Percentiles rank a stretch among this genome's conserved stretches.
These are phyloP conservation scores for Ormyrus labotus DNA, from an alignment of 2,888 invertebrate genomes.

Conservation along the genomic window DNA sequence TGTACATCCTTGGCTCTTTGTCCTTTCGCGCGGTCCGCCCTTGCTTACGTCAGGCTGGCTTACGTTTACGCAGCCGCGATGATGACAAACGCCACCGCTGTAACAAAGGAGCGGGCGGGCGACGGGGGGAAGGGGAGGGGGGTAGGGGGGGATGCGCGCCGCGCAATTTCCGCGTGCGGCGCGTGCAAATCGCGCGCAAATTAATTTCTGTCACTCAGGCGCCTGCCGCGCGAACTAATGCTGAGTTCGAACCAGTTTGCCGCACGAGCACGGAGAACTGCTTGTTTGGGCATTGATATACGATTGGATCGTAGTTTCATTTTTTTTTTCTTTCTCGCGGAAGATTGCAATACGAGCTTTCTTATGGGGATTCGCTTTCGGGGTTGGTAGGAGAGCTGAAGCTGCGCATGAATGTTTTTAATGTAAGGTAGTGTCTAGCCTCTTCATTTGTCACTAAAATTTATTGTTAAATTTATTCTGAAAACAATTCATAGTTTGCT, in stretches of 20 bases:
- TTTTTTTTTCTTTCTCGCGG: too few relatives aligned
- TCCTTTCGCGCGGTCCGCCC: conserved; percentile 19
- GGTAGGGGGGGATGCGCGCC: conserved; percentile 10
- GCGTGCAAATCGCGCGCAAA: conserved; percentile 66
- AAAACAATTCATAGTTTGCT: too few relatives aligned
- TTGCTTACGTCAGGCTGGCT: conserved; percentile 54
- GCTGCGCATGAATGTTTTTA: too few relatives aligned
- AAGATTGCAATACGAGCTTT: too few relatives aligned
- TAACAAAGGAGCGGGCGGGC: conserved; percentile 62
- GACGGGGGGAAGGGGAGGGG: too few relatives aligned
- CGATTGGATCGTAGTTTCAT: too few relatives aligned
- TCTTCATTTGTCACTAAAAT: too few relatives aligned
- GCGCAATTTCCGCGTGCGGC: conserved; percentile 65
- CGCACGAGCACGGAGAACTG: background rate
- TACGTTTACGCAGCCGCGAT: conserved; percentile 57
- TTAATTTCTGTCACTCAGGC: conserved; percentile 69
- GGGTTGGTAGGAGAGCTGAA: too few relatives aligned
- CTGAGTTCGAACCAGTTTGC: background rate
- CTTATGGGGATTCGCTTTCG: too few relatives aligned
- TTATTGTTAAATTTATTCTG: too few relatives aligned
- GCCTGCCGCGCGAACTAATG: background rate
- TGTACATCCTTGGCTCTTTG: conserved; percentile 16
- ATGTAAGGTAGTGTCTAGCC: too few relatives aligned
- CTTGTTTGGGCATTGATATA: too few relatives aligned
- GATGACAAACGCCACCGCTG: conserved; percentile 65